These are phyloP conservation scores for Teleogryllus oceanicus DNA, from an alignment of 2,888 invertebrate genomes.

Conservation along the genomic window DNA sequence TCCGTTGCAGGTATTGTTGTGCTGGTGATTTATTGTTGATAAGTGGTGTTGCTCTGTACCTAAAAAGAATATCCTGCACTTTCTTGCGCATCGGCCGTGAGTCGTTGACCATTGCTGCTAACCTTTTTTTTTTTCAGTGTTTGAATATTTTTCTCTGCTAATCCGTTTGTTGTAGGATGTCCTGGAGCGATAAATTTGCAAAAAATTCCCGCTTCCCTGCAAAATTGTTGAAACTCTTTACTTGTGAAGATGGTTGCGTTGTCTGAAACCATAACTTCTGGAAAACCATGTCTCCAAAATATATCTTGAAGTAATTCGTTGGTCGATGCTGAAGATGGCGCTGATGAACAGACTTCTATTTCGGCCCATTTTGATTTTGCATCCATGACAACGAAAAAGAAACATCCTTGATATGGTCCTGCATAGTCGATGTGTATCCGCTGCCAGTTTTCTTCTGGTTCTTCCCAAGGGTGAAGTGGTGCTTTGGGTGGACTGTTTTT, in stretches of 20 bases:
- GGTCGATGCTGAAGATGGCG: constrained; percentile 38
- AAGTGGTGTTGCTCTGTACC: constrained; percentile 37
- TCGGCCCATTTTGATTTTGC: constrained; percentile 42
- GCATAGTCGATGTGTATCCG: constrained; percentile 32
- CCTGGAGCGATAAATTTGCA: too few species aligned
- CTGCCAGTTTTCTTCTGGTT: constrained; percentile 38
- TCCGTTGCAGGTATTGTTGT: constrained; percentile 35
- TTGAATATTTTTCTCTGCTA: constrained; percentile 37
- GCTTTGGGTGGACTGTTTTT: constrained; percentile 39
- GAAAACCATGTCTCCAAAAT: constrained; percentile 38
- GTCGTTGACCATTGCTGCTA: constrained; percentile 31
- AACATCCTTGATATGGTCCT: constrained; percentile 36
- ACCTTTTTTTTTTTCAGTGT: constrained; percentile 34
- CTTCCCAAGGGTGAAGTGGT: constrained; percentile 40
- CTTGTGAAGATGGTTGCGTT: too few species aligned
- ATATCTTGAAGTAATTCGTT: constrained; percentile 38
- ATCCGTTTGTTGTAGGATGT: constrained; percentile 34
- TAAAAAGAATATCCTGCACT: constrained; percentile 20
- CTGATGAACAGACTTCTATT: constrained; percentile 32
- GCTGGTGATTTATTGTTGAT: constrained; percentile 34
- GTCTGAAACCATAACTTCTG: too few species aligned
- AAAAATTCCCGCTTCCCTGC: too few species aligned
- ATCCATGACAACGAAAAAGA: constrained; percentile 39
- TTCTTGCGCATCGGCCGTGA: constrained; percentile 23
- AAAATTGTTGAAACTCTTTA: too few species aligned